These are phyloP conservation scores for Gobiocypris rarus DNA, from an alignment of 2,113 vertebrate genomes.

Conservation along the genomic window DNA sequence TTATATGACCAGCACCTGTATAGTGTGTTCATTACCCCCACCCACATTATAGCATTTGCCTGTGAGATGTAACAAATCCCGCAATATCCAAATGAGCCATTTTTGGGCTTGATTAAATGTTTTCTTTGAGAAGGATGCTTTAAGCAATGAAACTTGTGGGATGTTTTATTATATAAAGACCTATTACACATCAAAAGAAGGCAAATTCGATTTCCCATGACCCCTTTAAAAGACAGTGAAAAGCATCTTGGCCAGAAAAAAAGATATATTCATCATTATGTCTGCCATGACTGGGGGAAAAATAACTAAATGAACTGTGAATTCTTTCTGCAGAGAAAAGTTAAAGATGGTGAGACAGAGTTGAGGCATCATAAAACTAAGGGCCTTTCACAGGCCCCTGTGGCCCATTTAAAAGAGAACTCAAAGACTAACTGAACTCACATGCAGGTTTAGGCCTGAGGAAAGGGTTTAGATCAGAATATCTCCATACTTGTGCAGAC, in stretches of 20 bases:
- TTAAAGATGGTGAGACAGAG: conserved; percentile 25
- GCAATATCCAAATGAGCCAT: too few relatives aligned
- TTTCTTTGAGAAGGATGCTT: too few relatives aligned
- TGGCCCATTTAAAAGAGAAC: conserved; percentile 39
- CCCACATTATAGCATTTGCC: too few relatives aligned
- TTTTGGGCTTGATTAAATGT: too few relatives aligned
- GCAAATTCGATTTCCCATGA: too few relatives aligned
- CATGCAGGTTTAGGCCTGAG: conserved; percentile 18
- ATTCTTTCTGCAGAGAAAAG: conserved; percentile 3
- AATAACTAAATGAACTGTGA: conserved; percentile 17
- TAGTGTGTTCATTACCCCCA: too few relatives aligned
- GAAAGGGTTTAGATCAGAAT: conserved; percentile 17
- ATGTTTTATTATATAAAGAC: too few relatives aligned
- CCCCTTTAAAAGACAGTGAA: background rate
- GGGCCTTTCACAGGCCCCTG: conserved; percentile 26
- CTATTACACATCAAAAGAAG: too few relatives aligned
- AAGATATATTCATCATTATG: background rate
- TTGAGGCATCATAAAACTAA: conserved; percentile 24
- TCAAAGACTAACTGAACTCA: conserved; percentile 12
- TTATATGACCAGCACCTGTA: too few relatives aligned
- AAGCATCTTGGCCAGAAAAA: background rate
- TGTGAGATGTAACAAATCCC: too few relatives aligned
- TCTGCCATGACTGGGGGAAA: background rate
- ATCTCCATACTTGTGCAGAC: conserved; percentile 40
- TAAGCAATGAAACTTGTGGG: too few relatives aligned